Evolutionary conservation across 2,797 vertebrate genomes (phyloP).

Genomic region (Valencia hispanica): DNA sequence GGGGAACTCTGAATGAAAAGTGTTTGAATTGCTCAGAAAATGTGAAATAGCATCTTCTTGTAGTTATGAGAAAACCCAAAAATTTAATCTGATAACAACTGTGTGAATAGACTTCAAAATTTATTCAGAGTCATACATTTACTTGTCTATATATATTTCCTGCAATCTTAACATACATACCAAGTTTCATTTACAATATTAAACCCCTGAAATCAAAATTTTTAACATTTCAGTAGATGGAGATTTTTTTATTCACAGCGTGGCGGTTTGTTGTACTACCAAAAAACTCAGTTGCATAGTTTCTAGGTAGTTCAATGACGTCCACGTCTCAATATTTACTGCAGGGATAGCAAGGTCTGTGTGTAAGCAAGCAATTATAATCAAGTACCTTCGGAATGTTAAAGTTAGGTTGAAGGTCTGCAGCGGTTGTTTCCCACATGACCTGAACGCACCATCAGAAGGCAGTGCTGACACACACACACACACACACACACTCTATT

Average conservation of each 20-base stretch:
- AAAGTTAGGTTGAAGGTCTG: slow-evolving; percentile 19
- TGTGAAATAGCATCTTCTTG: neutral
- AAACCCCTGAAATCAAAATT: neutral
- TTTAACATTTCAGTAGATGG: neutral
- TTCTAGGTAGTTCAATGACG: neutral
- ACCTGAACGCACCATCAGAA: slow-evolving; percentile 61
- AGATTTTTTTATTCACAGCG: neutral
- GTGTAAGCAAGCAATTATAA: slow-evolving; percentile 1
- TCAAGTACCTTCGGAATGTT: neutral
- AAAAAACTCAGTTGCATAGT: neutral
- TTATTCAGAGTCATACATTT: neutral
- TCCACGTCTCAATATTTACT: neutral
- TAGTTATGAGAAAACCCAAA: neutral
- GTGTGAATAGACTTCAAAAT: neutral
- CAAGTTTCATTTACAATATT: neutral
- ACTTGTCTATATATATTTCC: neutral
- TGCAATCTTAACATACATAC: neutral
- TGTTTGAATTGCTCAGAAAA: neutral
- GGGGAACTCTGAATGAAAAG: neutral
- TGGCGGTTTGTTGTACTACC: neutral
- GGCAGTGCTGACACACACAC: slow-evolving; percentile 60
- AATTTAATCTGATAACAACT: neutral
- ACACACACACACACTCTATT: slow-evolving; percentile 55
- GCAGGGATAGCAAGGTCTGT: neutral
- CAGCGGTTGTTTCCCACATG: slow-evolving; percentile 39